Evolutionary conservation across 2,113 vertebrate genomes (phyloP).

Genomic region (Oncorhynchus clarkii): DNA sequence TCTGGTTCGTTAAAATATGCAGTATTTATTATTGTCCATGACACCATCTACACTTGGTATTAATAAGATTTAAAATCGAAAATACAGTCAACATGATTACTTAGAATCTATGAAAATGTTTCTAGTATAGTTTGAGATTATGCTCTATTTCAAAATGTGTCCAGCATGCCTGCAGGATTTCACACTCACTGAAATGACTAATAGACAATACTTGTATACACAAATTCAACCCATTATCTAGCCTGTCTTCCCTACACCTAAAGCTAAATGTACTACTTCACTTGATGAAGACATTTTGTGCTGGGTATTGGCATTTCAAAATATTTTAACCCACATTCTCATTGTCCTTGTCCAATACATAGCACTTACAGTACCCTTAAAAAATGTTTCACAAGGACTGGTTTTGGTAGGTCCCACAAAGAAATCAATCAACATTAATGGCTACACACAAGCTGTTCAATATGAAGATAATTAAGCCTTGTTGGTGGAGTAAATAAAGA

Average conservation of each 20-base stretch:
- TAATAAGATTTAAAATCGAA: neutral
- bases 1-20: neutral
- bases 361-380: too few species aligned
- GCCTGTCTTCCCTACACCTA: neutral
- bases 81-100: neutral
- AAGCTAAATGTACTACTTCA: neutral
- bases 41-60: neutral
- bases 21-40: neutral
- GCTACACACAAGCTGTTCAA: neutral
- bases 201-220: too few species aligned
- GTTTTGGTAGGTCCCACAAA: neutral
- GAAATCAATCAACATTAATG: neutral
- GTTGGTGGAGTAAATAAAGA: neutral
- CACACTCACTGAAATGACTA: neutral
- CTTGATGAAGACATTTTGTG: neutral
- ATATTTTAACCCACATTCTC: neutral
- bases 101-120: neutral
- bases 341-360: neutral
- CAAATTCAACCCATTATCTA: too few species aligned
- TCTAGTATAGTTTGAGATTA: neutral
- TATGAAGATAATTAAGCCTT: neutral
- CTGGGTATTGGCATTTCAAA: neutral
- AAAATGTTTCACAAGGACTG: neutral
- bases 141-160: neutral
- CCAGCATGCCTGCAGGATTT: neutral